phyloP scores from a whole-genome alignment of 1,140 invertebrate species.

The Dolichoris vasculosae region DNA sequence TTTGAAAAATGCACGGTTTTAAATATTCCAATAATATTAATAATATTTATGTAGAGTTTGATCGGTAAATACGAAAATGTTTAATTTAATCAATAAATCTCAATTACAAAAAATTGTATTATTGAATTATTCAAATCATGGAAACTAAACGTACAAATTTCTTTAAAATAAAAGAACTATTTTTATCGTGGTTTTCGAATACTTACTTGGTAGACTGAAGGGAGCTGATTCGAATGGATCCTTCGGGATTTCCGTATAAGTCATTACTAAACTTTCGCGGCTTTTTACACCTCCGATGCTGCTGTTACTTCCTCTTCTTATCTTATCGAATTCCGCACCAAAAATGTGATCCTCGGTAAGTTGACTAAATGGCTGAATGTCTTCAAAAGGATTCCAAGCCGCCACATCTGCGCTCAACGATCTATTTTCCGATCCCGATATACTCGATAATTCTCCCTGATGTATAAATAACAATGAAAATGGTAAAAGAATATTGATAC shows the following conservation, averaged over 20 bases:
- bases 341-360: conserved; percentile 90
- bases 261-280: conserved; percentile 84
- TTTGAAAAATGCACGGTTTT: too few relatives aligned
- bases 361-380: conserved; percentile 81
- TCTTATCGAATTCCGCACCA: conserved; percentile 90
- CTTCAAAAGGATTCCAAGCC: conserved; percentile 90
- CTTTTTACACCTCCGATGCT: conserved; percentile 88
- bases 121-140: background rate
- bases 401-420: conserved; percentile 79
- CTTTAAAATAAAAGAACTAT: background rate
- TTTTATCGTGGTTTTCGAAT: conserved; percentile 30
- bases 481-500: background rate
- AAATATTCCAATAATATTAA: too few relatives aligned
- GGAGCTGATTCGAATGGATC: conserved; percentile 89
- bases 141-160: background rate
- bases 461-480: conserved; percentile 48
- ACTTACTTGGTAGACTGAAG: conserved; percentile 83
- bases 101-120: too few relatives aligned
- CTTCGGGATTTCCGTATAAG: conserved; percentile 79
- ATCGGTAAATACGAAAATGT: too few relatives aligned
- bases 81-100: too few relatives aligned
- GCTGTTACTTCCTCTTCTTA: conserved; percentile 86
- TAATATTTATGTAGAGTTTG: too few relatives aligned
- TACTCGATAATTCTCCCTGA: conserved; percentile 73
- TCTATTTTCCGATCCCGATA: conserved; percentile 72